A percentile compares a stretch with the other conserved stretches of the same genome.
These are phyloP conservation scores for Eutrigla gurnardus DNA, from an alignment of 2,797 vertebrate genomes.

Conservation along the genomic window DNA sequence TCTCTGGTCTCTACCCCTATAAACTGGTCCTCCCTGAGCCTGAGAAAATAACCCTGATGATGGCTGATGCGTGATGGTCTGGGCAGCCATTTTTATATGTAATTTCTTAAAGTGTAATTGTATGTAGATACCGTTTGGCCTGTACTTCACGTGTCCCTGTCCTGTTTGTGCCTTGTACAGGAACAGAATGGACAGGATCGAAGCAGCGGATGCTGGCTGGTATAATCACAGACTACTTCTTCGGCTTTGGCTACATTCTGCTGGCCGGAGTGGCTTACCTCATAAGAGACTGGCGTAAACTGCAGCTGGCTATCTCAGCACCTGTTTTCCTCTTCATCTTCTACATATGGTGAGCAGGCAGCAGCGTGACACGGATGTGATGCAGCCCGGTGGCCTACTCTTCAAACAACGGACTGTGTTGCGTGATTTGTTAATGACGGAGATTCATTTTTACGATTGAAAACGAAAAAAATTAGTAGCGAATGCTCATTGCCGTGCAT, in stretches of 20 bases:
- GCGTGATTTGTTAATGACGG: neutral
- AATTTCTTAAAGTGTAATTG: neutral
- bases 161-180: constrained; percentile 62
- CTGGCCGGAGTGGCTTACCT: constrained; percentile 86
- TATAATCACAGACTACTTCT: constrained; percentile 81
- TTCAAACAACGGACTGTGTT: neutral
- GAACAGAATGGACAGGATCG: constrained; percentile 87
- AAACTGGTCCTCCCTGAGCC: no score
- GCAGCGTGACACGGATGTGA: neutral
- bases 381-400: neutral
- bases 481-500: neutral
- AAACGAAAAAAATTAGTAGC: constrained; percentile 5
- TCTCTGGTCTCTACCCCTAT: no score
- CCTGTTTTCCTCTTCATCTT: constrained; percentile 83
- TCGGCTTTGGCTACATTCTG: constrained; percentile 84
- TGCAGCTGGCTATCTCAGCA: constrained; percentile 83
- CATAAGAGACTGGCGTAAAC: constrained; percentile 87
- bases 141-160: neutral
- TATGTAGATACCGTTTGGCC: neutral
- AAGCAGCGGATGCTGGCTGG: constrained; percentile 82
- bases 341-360: constrained; percentile 83
- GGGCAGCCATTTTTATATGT: neutral
- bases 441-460: neutral
- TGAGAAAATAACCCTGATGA: neutral
- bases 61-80: neutral